Evolutionary conservation across 1,140 invertebrate genomes (phyloP).

Genomic region (Lineus longissimus): DNA sequence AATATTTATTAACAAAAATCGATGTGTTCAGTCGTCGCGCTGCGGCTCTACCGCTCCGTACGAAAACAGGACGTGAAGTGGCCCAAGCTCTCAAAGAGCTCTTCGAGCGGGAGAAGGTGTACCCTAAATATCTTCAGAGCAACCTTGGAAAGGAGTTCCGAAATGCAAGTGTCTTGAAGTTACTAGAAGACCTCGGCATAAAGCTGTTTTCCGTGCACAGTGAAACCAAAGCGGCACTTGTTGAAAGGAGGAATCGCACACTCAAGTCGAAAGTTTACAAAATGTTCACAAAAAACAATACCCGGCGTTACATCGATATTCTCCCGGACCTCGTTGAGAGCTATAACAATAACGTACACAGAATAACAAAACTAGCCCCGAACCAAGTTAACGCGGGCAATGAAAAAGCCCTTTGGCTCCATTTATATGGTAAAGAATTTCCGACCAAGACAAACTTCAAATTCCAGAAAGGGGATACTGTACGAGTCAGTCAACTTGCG

Average conservation of each 20-base stretch:
- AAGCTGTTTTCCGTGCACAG: slow-evolving; percentile 28
- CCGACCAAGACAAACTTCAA: neutral
- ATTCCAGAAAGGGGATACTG: too few relatives aligned
- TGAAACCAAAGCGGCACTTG: slow-evolving; percentile 53
- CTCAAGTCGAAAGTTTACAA: slow-evolving; percentile 54
- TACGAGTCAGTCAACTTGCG: too few relatives aligned
- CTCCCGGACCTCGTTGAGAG: slow-evolving; percentile 40
- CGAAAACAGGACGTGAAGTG: slow-evolving; percentile 45
- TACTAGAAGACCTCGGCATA: slow-evolving; percentile 8
- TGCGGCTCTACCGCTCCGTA: slow-evolving; percentile 53
- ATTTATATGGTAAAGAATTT: neutral
- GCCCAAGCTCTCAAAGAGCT: slow-evolving; percentile 27
- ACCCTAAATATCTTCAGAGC: slow-evolving; percentile 1
- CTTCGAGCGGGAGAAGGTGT: slow-evolving; percentile 17
- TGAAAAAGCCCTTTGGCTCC: neutral
- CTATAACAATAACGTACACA: slow-evolving; percentile 53
- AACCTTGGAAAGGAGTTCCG: slow-evolving; percentile 18
- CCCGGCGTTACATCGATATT: slow-evolving; percentile 48
- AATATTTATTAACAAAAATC: slow-evolving; percentile 55
- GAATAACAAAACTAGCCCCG: slow-evolving; percentile 50
- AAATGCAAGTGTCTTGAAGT: slow-evolving; percentile 15
- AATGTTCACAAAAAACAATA: slow-evolving; percentile 50
- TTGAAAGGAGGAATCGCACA: slow-evolving; percentile 55
- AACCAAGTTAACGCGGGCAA: slow-evolving; percentile 20
- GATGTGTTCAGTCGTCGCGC: slow-evolving; percentile 55